Conservation (phyloP, 2,888 invertebrate species). For the Drepana falcataria region DNA sequence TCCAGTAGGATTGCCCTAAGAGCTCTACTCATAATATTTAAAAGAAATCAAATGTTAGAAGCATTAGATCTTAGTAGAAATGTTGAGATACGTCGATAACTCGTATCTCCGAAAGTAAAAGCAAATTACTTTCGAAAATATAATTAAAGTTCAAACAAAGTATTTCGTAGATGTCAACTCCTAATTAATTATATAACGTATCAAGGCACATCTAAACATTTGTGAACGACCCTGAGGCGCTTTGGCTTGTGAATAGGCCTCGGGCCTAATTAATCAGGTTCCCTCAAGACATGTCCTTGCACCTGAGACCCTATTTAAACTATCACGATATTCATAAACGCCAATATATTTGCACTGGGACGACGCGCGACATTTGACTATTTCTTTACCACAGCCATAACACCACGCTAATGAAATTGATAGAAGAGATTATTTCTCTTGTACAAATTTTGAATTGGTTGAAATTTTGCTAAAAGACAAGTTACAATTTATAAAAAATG, state of each 20-base stretch:
- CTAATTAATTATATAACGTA: conserved; percentile 51
- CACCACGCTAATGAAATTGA: no score
- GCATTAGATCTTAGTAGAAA: no score
- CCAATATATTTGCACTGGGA: not conserved
- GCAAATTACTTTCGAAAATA: conserved; percentile 10
- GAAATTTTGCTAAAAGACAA: no score
- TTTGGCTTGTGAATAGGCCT: conserved; percentile 49
- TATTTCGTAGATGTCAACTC: conserved; percentile 15
- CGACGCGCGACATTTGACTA: not conserved
- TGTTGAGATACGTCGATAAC: no score
- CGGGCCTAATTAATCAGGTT: conserved; percentile 61
- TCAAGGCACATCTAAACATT: conserved; percentile 34
- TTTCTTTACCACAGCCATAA: no score
- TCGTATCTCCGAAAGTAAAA: conserved; percentile 1
- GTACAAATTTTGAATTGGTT: no score
- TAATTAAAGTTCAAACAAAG: not conserved
- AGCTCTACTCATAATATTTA: no score
- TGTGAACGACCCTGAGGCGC: conserved; percentile 49
- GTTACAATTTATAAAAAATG: no score
- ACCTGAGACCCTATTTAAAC: conserved; percentile 48
- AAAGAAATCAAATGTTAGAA: no score
- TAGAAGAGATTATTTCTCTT: no score
- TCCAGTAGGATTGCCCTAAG: no score
- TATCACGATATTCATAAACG: conserved; percentile 31
- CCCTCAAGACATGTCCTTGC: conserved; percentile 35